phyloP scores from a whole-genome alignment of 1,140 invertebrate genomes.

The Charaxes varanes region DNA sequence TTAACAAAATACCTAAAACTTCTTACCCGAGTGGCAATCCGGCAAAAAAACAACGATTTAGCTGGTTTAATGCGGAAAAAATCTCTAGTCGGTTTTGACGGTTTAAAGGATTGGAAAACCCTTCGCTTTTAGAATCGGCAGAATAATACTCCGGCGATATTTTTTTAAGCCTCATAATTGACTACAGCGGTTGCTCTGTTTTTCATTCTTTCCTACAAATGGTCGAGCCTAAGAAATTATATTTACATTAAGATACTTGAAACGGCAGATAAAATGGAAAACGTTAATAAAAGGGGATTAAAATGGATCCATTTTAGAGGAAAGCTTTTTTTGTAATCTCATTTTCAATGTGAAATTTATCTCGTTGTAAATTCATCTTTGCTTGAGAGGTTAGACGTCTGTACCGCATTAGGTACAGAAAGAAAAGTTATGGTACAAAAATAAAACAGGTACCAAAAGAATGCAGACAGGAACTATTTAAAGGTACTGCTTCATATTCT shows the following conservation, averaged over 20 bases:
- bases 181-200: constrained; percentile 43
- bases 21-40: constrained; percentile 64
- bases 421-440: no score
- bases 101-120: constrained; percentile 63
- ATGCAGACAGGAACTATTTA: no score
- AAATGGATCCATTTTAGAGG: constrained; percentile 19
- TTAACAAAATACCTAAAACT: constrained; percentile 70
- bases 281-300: constrained; percentile 41
- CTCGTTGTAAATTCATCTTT: not conserved
- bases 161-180: constrained; percentile 67
- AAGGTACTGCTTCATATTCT: no score
- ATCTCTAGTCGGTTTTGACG: constrained; percentile 59
- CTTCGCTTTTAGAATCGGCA: constrained; percentile 52
- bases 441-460: no score
- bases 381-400: no score
- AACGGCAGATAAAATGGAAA: constrained; percentile 36
- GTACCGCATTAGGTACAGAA: no score
- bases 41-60: constrained; percentile 50
- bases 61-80: constrained; percentile 40
- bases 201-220: constrained; percentile 41
- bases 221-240: constrained; percentile 46
- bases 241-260: constrained; percentile 54
- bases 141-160: constrained; percentile 62
- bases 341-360: constrained; percentile 1
- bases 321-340: constrained; percentile 10